Base-by-base conservation (phyloP, 2,888 invertebrate species). In the Petrolisthes cinctipes region DNA sequence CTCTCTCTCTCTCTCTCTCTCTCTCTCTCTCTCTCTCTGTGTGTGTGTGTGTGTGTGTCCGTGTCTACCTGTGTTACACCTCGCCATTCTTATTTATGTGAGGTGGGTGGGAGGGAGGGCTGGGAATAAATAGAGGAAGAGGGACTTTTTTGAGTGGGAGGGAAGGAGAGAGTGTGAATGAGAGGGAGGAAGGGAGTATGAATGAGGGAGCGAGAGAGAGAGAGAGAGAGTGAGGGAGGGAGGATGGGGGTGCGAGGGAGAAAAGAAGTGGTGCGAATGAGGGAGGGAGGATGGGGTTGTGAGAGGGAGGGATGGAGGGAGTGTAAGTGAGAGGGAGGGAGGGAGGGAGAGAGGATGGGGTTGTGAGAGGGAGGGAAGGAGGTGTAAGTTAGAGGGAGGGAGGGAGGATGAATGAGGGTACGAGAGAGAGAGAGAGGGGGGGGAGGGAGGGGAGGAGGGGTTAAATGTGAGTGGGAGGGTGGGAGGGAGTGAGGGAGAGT, bases 401-500 rank as follows among this genome's bases (percentile, higher is more conserved):
- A 17, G 17, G 66, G 17, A 17, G 66, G 17, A 17, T 14, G 66
- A 66, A 17, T 14, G 66, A 66, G 66, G 17, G 66, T 14, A 3
- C 11, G 3, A 66, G 66, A 2, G 66, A 66, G 66, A 5, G 14
- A 11, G 75, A 23, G 75, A 23, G 75, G 75, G 23, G 75, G 23
- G 75, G 23, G 75, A 75, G 75, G 23, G 75, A 75, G 66, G 75
- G 51, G 75, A 75, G 75, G 51, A 37, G 37, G 37, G 37, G 37
- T 37, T 37, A 37, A 37, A 37, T 37, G 37, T 37, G 75, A 75
- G 75, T 51, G 75, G 51, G 75, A 23, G 75, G 51, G 75, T 14
- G 75, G n/a, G 75, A 75, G 75, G 51, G 75, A 75, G 75, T 17
- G 75, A 75, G 75, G 51, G 75, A 75, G 75, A 23, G 75, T 23